These are phyloP conservation scores for Neomicropteryx cornuta DNA, from an alignment of 1,140 invertebrate species.

Conservation along the genomic window DNA sequence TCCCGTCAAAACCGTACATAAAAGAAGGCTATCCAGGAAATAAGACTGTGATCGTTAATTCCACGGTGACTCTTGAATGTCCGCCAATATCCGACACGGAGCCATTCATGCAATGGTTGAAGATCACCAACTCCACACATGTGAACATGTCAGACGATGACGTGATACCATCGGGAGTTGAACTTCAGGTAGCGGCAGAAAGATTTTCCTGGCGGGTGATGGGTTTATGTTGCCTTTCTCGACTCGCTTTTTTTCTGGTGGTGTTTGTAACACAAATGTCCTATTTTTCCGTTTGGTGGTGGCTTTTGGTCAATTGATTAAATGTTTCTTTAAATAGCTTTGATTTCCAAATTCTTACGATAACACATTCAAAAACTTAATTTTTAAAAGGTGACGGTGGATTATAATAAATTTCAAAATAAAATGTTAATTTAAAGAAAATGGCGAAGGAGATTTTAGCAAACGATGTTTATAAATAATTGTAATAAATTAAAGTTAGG, in stretches of 20 bases:
- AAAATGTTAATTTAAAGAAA: too few species aligned
- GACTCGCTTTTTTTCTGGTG: too few species aligned
- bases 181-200: slow-evolving; percentile 40
- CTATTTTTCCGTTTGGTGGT: too few species aligned
- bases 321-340: slow-evolving; percentile 9
- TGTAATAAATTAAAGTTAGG: too few species aligned
- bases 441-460: too few species aligned
- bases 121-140: slow-evolving; percentile 28
- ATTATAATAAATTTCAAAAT: too few species aligned
- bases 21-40: slow-evolving; percentile 69
- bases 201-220: slow-evolving; percentile 6
- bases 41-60: slow-evolving; percentile 58
- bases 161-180: slow-evolving; percentile 39
- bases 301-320: slow-evolving; percentile 11
- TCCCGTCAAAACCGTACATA: slow-evolving; percentile 68
- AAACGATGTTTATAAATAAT: too few species aligned
- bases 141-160: slow-evolving; percentile 34
- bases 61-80: slow-evolving; percentile 60
- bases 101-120: slow-evolving; percentile 64
- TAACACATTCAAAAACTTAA: too few species aligned
- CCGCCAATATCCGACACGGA: slow-evolving; percentile 62
- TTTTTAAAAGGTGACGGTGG: too few species aligned
- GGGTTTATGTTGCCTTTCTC: too few species aligned
- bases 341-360: too few species aligned
- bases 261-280: too few species aligned